Percentiles rank a stretch among this genome's conserved stretches.
Conservation (phyloP, 2,888 invertebrate genomes). For the Drosophila tripunctata region DNA sequence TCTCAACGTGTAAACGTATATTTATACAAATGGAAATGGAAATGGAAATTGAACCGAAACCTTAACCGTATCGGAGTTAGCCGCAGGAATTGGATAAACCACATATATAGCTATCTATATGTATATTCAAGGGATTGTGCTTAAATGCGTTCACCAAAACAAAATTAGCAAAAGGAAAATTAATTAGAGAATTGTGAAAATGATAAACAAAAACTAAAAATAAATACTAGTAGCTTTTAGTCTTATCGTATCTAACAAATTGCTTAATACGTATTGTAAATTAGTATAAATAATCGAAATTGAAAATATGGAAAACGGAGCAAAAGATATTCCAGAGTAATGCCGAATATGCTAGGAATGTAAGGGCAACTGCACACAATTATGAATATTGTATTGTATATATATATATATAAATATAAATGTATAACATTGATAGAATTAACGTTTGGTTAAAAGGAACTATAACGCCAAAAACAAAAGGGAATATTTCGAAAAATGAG, state of each 20-base stretch:
- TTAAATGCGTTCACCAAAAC: constrained; percentile 38
- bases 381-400: constrained; percentile 60
- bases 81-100: constrained; percentile 49
- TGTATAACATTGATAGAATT: constrained; percentile 67
- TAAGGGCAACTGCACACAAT: constrained; percentile 53
- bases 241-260: constrained; percentile 50
- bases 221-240: constrained; percentile 59
- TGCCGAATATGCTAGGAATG: constrained; percentile 38
- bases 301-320: constrained; percentile 8
- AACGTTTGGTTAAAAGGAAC: constrained; percentile 30
- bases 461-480: constrained; percentile 22
- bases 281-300: constrained; percentile 34
- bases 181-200: constrained; percentile 62
- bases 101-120: too few species aligned
- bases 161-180: constrained; percentile 52
- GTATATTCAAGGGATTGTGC: constrained; percentile 46
- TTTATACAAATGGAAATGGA: constrained; percentile 10
- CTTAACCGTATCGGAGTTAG: constrained; percentile 7
- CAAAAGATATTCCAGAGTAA: constrained; percentile 55
- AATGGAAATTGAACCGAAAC: neutral
- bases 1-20: constrained; percentile 35
- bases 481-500: constrained; percentile 18
- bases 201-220: too few species aligned
- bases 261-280: constrained; percentile 59
- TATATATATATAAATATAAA: constrained; percentile 69